These are phyloP conservation scores for Neodiprion pinetum DNA, from an alignment of 1,140 invertebrate genomes.

Conservation along the genomic window DNA sequence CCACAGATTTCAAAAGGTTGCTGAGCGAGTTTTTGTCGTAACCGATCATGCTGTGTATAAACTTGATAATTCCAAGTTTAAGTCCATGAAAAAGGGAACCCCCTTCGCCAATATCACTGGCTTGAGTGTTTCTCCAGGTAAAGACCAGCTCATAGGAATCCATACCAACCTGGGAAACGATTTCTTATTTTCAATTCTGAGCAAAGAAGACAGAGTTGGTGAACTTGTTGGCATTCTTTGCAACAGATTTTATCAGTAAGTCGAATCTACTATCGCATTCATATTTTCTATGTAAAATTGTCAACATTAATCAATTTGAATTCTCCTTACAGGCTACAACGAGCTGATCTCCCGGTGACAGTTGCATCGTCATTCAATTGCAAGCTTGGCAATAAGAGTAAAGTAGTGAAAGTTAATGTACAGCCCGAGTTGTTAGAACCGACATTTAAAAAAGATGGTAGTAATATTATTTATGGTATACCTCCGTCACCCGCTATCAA, in stretches of 20 bases:
- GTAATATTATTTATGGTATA: constrained; percentile 63
- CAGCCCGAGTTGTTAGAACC: constrained; percentile 64
- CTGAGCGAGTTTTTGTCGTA: constrained; percentile 86
- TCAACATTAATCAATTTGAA: constrained; percentile 27
- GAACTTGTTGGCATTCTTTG: constrained; percentile 88
- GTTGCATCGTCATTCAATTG: constrained; percentile 71
- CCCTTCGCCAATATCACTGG: constrained; percentile 83
- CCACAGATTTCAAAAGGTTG: constrained; percentile 84
- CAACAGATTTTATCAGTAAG: constrained; percentile 78
- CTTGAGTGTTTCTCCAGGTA: constrained; percentile 79
- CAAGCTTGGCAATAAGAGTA: constrained; percentile 77
- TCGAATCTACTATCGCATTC: constrained; percentile 34
- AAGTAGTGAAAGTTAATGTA: constrained; percentile 69
- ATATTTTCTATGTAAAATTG: constrained; percentile 22
- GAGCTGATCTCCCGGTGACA: constrained; percentile 70
- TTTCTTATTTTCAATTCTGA: constrained; percentile 74
- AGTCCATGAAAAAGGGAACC: constrained; percentile 84
- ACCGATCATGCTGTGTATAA: constrained; percentile 92
- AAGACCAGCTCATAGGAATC: constrained; percentile 89
- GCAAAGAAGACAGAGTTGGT: constrained; percentile 79
- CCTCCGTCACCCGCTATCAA: constrained; percentile 59
- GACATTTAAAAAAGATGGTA: constrained; percentile 69
- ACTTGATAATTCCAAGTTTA: constrained; percentile 86
- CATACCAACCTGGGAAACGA: constrained; percentile 91
- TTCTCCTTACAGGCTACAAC: constrained; percentile 62